Conservation (phyloP, 2,888 invertebrate species). For the Branchipolynoe longqiensis region DNA sequence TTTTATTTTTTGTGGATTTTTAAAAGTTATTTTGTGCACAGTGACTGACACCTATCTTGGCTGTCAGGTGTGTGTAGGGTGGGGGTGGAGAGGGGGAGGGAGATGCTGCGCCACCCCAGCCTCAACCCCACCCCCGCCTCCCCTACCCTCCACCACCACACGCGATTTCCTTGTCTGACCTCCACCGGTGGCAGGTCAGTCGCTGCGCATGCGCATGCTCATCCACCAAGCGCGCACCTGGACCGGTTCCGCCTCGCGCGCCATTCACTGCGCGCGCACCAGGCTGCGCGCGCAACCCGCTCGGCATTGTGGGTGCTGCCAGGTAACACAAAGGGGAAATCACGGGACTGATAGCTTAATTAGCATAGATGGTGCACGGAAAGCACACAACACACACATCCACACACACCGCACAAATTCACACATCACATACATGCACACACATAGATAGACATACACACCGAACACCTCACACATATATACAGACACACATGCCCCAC, state of each 20-base stretch:
- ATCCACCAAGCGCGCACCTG: slow-evolving; percentile 28
- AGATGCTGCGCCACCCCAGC: background rate
- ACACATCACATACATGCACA: too few relatives aligned
- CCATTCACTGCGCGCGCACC: background rate
- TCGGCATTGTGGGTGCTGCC: slow-evolving; percentile 4
- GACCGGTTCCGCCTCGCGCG: background rate
- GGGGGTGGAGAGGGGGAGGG: background rate
- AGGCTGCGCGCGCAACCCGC: slow-evolving; percentile 19
- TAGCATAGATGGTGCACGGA: background rate
- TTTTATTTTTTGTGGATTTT: too few relatives aligned
- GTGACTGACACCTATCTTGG: too few relatives aligned
- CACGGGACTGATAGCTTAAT: slow-evolving; percentile 35
- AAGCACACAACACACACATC: background rate
- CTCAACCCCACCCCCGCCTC: background rate
- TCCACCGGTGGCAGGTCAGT: background rate
- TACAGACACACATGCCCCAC: too few relatives aligned
- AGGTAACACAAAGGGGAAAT: slow-evolving; percentile 42
- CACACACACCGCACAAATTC: background rate
- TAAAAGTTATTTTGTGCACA: too few relatives aligned
- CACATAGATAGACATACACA: too few relatives aligned
- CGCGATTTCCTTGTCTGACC: slow-evolving; percentile 26
- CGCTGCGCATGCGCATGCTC: background rate
- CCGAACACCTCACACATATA: too few relatives aligned
- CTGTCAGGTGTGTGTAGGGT: too few relatives aligned
- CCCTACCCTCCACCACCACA: background rate